Conservation (phyloP, 2,797 vertebrate genomes). For the Rhyacichthys aspro region DNA sequence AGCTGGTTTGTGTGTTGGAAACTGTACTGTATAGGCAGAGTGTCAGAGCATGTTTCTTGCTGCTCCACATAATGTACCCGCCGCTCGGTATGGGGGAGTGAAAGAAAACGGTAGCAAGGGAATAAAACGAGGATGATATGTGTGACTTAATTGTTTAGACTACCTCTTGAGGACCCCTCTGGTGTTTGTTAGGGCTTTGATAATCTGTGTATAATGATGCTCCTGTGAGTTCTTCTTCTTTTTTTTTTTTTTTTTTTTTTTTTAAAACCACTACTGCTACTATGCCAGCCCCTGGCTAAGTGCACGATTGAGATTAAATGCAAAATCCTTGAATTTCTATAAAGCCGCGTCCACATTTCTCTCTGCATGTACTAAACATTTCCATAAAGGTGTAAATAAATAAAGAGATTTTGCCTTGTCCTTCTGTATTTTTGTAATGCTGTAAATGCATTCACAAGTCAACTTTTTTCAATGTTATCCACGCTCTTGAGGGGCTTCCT, state of each 20-base stretch:
- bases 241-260: too few species aligned
- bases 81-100: constrained; percentile 38
- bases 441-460: constrained; percentile 43
- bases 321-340: constrained; percentile 34
- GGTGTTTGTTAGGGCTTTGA: constrained; percentile 34
- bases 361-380: constrained; percentile 33
- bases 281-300: constrained; percentile 19
- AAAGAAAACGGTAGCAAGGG: constrained; percentile 28
- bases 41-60: constrained; percentile 57
- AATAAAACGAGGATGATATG: constrained; percentile 36
- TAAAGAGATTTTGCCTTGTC: constrained; percentile 13
- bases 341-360: constrained; percentile 22
- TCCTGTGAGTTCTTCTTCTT: constrained; percentile 41
- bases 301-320: constrained; percentile 43
- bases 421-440: constrained; percentile 16
- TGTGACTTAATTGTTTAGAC: constrained; percentile 45
- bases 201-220: constrained; percentile 49
- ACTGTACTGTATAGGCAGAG: constrained; percentile 17
- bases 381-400: constrained; percentile 29
- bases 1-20: constrained; percentile 15
- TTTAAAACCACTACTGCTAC: too few species aligned
- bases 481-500: constrained; percentile 49
- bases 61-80: constrained; percentile 48
- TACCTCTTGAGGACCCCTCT: constrained; percentile 24
- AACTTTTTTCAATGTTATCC: constrained; percentile 45